Evolutionary conservation across 2,797 vertebrate species (phyloP), one percentile per base, ranked within the genome.

Genomic region (Nasua narica): DNA sequence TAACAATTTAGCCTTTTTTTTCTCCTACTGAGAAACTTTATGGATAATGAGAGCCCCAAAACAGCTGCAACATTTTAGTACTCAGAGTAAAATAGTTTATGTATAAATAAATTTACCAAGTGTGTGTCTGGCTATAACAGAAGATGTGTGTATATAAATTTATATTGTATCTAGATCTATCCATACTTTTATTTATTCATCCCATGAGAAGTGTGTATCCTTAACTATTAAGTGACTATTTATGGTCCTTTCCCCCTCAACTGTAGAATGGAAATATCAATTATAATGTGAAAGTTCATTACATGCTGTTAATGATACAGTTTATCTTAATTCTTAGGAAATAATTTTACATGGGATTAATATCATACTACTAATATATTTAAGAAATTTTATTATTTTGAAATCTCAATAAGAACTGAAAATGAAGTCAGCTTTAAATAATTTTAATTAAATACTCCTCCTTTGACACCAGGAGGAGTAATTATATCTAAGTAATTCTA

Each of bases 381-480:
- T 96, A 92, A 97, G 32, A 5, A 58, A 79, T 84, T 94, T 94
- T 87, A 86, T 96, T 96, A 96, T 87, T 95, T 89, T 48, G 13
- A 95, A 91, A 86, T 25, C 1, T 91, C 96, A 91, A 76, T 78
- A 96, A 78, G 6, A 91, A 87, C 88, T 96, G 70, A 96, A 96
- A 82, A 95, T 90, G 72, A 97, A 94, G 29, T 16, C 82, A 19
- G 91, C 86, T 77, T 95, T 90, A 96, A 95, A 82, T 96, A 87
- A 96, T 81, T 43, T 91, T 89, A 96, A 96, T 94, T 94, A 97
- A 95, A 62, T n/a, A n/a, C n/a, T n/a, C n/a, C n/a, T n/a, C n/a
- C n/a, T n/a, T n/a, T n/a, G n/a, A n/a, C n/a, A n/a, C n/a, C n/a
- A n/a, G n/a, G n/a, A n/a, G 14, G 72, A 91, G 18, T 86, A 95